Evolutionary conservation across 2,888 invertebrate species (phyloP).

Genomic region (Tipula vernalis): DNA sequence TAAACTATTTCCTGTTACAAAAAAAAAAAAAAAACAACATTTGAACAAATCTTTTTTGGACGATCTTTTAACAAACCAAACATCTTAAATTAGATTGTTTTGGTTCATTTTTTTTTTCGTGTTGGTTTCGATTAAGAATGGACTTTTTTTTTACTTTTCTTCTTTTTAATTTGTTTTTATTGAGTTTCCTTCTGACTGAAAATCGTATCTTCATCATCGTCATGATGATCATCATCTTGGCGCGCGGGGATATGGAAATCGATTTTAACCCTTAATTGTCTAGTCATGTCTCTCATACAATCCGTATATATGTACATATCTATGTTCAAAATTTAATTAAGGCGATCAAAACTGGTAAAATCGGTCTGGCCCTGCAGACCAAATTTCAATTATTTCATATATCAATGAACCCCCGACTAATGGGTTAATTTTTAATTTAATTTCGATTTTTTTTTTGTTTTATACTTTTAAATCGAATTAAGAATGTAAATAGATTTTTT

Average conservation of each 20-base stretch:
- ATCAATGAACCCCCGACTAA: background rate
- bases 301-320: background rate
- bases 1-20: constrained; percentile 5
- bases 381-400: background rate
- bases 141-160: background rate
- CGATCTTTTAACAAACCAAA: constrained; percentile 5
- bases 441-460: background rate
- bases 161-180: background rate
- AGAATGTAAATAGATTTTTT: background rate
- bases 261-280: background rate
- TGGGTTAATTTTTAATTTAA: constrained; percentile 4
- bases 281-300: background rate
- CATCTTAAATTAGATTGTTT: background rate
- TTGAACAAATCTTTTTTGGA: background rate
- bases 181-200: background rate
- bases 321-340: background rate
- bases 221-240: background rate
- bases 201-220: background rate
- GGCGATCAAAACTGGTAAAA: background rate
- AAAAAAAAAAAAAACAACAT: background rate
- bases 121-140: background rate
- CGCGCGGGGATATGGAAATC: background rate
- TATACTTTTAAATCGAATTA: background rate
- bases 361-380: background rate
- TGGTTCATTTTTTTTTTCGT: background rate